Conservation (phyloP, 2,113 vertebrate genomes). For the Amphilophus citrinellus region DNA sequence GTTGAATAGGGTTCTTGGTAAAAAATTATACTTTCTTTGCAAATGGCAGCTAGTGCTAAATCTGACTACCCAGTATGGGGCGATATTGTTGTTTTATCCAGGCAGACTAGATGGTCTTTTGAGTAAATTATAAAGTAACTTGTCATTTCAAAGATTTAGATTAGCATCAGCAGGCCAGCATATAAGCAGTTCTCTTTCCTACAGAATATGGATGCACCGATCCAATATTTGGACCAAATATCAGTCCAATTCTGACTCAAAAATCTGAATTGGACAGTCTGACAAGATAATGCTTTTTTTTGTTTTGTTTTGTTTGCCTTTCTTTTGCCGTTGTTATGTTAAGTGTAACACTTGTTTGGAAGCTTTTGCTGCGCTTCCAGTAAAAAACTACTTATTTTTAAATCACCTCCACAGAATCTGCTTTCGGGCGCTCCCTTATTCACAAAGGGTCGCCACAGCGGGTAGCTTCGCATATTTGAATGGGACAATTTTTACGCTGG, state of each 20-base stretch:
- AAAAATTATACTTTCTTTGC: not conserved
- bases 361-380: not conserved
- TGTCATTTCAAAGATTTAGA: not conserved
- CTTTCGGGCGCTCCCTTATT: not conserved
- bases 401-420: not conserved
- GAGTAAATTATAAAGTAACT: not conserved
- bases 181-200: not conserved
- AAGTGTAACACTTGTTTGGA: not conserved
- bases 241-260: too few species aligned
- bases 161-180: not conserved
- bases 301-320: too few species aligned
- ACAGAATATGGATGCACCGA: not conserved
- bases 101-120: not conserved
- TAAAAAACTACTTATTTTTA: not conserved
- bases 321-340: not conserved
- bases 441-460: not conserved
- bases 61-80: not conserved
- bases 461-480: not conserved
- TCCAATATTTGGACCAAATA: not conserved
- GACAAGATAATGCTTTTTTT: not conserved
- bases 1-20: not conserved
- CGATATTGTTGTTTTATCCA: not conserved
- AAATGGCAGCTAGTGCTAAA: not conserved
- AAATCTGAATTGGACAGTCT: not conserved
- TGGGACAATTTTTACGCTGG: not conserved